phyloP scores from a whole-genome alignment of 2,113 vertebrate genomes.

The Microcebus lehilahytsara region DNA sequence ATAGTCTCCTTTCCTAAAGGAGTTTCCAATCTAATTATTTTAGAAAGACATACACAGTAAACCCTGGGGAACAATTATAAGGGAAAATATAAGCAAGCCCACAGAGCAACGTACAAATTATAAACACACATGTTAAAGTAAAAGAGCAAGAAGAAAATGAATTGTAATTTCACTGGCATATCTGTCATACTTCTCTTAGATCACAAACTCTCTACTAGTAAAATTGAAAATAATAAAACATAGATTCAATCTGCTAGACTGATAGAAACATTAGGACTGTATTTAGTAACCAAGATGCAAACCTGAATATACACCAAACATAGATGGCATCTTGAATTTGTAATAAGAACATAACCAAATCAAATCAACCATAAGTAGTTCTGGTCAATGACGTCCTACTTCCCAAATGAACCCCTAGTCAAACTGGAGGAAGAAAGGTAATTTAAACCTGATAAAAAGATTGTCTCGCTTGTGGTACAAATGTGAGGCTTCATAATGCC shows the following conservation, averaged over 20 bases:
- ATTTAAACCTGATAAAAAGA: neutral
- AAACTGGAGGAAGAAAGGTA: neutral
- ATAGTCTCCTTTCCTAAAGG: neutral
- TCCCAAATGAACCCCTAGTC: neutral
- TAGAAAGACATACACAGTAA: neutral
- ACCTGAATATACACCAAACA: neutral
- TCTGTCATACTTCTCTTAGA: neutral
- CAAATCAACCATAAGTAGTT: neutral
- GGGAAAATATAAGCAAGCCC: neutral
- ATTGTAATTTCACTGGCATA: neutral
- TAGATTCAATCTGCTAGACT: neutral
- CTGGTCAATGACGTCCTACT: neutral
- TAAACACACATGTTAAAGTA: neutral
- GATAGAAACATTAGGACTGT: neutral
- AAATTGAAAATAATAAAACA: neutral
- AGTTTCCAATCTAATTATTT: neutral
- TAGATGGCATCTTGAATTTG: neutral
- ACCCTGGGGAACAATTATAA: neutral
- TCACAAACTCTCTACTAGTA: neutral
- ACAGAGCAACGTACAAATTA: neutral
- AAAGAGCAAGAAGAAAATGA: neutral
- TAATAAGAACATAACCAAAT: neutral
- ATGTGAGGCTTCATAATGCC: neutral
- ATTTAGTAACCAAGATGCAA: neutral
- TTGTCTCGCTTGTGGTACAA: neutral